phyloP scores from a whole-genome alignment of 2,888 invertebrate species.

The Zele albiditarsus region DNA sequence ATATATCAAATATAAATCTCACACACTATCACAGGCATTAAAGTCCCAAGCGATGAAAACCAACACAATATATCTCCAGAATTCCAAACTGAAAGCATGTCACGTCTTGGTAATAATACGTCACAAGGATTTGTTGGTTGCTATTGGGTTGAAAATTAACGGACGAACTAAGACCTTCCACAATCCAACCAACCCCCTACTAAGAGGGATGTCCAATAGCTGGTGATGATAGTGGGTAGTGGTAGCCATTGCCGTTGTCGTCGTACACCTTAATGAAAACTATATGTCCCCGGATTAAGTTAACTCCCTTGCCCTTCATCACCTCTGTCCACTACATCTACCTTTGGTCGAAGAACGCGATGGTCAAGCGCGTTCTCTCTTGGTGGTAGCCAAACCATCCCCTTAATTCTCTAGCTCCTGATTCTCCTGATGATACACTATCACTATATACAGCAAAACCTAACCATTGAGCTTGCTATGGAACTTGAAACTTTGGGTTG shows the following conservation, averaged over 20 bases:
- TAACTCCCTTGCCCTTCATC: conserved; percentile 55
- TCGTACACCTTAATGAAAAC: conserved; percentile 69
- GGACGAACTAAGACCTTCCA: conserved; percentile 22
- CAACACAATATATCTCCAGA: neutral
- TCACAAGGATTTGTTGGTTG: neutral
- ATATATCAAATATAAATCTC: neutral
- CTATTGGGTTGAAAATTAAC: conserved; percentile 36
- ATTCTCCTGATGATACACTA: conserved; percentile 17
- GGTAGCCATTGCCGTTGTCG: conserved; percentile 23
- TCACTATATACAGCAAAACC: neutral
- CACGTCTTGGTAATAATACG: conserved; percentile 15
- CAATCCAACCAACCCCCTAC: conserved; percentile 40
- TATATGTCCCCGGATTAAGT: conserved; percentile 71
- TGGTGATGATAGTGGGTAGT: conserved; percentile 53
- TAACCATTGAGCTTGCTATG: conserved; percentile 17
- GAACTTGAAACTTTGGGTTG: conserved; percentile 44
- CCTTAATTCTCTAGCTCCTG: conserved; percentile 48
- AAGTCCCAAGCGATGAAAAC: neutral
- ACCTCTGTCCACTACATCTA: conserved; percentile 35
- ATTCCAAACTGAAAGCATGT: conserved; percentile 25
- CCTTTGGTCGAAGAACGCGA: conserved; percentile 55
- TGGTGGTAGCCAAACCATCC: conserved; percentile 39
- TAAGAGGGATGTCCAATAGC: conserved; percentile 60
- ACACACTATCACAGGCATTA: conserved; percentile 1
- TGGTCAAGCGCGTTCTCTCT: conserved; percentile 46